These are phyloP conservation scores for Drosophila sulfurigaster DNA, from an alignment of 1,140 invertebrate species.

Conservation along the genomic window DNA sequence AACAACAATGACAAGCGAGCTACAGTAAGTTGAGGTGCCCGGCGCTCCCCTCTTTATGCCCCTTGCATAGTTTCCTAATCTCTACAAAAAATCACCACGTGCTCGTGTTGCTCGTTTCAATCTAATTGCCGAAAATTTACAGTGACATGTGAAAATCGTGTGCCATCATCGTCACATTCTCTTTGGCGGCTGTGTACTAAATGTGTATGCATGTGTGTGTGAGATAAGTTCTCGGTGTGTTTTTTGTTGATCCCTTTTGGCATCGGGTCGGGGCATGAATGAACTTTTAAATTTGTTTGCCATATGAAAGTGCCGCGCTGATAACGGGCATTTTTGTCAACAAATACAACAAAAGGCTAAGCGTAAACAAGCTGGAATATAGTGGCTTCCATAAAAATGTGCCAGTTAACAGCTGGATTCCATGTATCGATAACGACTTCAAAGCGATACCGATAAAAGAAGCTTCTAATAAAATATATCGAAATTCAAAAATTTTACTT, in stretches of 20 bases:
- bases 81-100: conserved; percentile 39
- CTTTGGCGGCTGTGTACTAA: conserved; percentile 24
- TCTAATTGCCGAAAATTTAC: conserved; percentile 75
- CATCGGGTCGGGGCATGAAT: conserved; percentile 28
- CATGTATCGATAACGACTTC: neutral
- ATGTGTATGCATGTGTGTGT: conserved; percentile 18
- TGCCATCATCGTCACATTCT: neutral
- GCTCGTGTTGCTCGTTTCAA: conserved; percentile 22
- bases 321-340: conserved; percentile 34
- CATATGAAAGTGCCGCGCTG: conserved; percentile 11
- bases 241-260: conserved; percentile 39
- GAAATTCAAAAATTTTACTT: neutral
- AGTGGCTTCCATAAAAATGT: conserved; percentile 6
- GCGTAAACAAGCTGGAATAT: conserved; percentile 32
- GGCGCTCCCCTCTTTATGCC: neutral
- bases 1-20: conserved; percentile 63
- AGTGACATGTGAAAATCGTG: conserved; percentile 68
- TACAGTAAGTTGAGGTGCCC: conserved; percentile 60
- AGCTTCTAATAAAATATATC: neutral
- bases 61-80: conserved; percentile 12
- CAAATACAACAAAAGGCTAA: conserved; percentile 24
- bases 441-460: neutral
- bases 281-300: conserved; percentile 25
- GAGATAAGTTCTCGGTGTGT: conserved; percentile 13
- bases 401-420: neutral